Conservation (phyloP, 2,797 vertebrate species). For the Gastrophryne carolinensis region DNA sequence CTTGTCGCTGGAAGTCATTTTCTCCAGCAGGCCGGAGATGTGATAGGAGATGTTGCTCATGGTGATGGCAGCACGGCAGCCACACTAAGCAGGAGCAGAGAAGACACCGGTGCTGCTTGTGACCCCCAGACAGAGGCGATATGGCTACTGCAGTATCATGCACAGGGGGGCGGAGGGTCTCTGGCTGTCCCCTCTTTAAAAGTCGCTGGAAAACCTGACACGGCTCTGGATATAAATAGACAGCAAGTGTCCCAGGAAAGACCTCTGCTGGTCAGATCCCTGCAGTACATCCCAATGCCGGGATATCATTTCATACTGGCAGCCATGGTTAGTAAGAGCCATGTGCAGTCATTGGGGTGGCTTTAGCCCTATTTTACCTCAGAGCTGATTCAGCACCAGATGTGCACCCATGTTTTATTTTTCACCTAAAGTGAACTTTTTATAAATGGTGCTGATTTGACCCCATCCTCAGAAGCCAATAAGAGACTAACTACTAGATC, state of each 20-base stretch:
- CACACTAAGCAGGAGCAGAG: background rate
- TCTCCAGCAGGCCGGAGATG: constrained; percentile 93
- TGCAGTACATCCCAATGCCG: background rate
- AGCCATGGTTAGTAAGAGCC: too few relatives aligned
- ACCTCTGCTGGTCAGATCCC: constrained; percentile 8
- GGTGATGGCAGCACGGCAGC: constrained; percentile 27
- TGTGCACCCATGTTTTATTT: too few relatives aligned
- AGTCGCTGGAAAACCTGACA: constrained; percentile 42
- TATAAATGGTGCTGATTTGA: too few relatives aligned
- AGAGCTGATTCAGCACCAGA: too few relatives aligned
- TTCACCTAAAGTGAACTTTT: too few relatives aligned
- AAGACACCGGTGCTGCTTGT: background rate
- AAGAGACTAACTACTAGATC: too few relatives aligned
- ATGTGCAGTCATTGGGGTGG: too few relatives aligned
- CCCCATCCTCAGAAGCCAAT: too few relatives aligned
- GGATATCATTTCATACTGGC: too few relatives aligned
- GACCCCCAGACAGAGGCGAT: background rate
- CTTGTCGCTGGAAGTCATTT: constrained; percentile 96
- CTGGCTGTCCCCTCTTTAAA: constrained; percentile 20
- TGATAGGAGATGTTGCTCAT: constrained; percentile 87
- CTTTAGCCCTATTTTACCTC: too few relatives aligned
- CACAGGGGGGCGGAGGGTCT: background rate
- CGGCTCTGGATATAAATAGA: constrained; percentile 37
- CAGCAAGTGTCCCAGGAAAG: background rate
- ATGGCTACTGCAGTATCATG: constrained; percentile 20